phyloP scores from a whole-genome alignment of 2,888 invertebrate genomes.

The Formica aserva region DNA sequence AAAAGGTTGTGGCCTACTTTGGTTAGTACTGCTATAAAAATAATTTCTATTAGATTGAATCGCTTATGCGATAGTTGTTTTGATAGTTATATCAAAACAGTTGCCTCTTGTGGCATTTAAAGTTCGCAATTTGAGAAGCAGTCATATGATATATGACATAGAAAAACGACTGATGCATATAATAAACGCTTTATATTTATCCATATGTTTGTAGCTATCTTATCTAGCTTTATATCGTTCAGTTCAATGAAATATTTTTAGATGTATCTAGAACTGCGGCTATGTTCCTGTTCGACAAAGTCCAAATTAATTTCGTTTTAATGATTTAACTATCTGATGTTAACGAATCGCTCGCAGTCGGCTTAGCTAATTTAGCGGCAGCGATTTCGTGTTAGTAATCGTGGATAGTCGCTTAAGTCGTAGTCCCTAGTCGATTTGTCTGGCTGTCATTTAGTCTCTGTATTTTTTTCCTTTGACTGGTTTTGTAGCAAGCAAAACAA shows the following conservation, averaged over 20 bases:
- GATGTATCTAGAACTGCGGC: slow-evolving; percentile 37
- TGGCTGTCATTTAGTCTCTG: slow-evolving; percentile 76
- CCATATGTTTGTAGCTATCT: slow-evolving; percentile 41
- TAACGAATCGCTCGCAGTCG: slow-evolving; percentile 54
- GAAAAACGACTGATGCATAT: background rate
- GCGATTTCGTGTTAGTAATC: slow-evolving; percentile 66
- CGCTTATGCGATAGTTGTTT: slow-evolving; percentile 41
- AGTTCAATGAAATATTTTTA: slow-evolving; percentile 38
- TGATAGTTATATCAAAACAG: slow-evolving; percentile 33
- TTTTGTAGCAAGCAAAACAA: slow-evolving; percentile 86
- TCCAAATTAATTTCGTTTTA: slow-evolving; percentile 29
- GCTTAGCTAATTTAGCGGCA: slow-evolving; percentile 69
- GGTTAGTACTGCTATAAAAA: slow-evolving; percentile 44
- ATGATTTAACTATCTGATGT: slow-evolving; percentile 49
- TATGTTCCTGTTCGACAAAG: slow-evolving; percentile 19
- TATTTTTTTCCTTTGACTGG: slow-evolving; percentile 82
- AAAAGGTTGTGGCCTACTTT: slow-evolving; percentile 30
- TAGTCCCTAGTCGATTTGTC: slow-evolving; percentile 66
- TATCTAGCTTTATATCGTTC: slow-evolving; percentile 40
- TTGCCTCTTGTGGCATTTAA: slow-evolving; percentile 8
- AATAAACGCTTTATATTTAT: slow-evolving; percentile 40
- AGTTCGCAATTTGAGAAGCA: slow-evolving; percentile 1
- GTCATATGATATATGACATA: slow-evolving; percentile 21
- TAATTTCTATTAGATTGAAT: slow-evolving; percentile 37
- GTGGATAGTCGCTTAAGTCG: slow-evolving; percentile 64